Evolutionary conservation across 2,113 vertebrate genomes (phyloP).

Genomic region (Salvelinus namaycush): DNA sequence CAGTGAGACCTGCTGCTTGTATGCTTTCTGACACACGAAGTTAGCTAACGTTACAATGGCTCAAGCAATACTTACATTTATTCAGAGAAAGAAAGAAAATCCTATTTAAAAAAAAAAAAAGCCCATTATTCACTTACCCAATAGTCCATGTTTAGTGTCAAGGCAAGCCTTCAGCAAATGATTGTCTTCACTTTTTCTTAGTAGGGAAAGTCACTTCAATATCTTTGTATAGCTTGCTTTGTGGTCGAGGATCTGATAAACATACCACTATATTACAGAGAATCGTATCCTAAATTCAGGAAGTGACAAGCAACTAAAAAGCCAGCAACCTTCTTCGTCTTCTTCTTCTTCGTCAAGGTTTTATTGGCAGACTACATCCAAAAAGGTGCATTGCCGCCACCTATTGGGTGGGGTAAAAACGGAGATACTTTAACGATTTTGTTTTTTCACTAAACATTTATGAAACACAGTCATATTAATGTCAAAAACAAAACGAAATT

Average conservation of each 20-base stretch:
- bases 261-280: slow-evolving; percentile 50
- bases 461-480: too few relatives aligned
- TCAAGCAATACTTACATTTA: not conserved
- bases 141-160: slow-evolving; percentile 69
- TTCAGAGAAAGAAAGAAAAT: not conserved
- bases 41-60: not conserved
- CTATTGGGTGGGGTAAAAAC: too few relatives aligned
- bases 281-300: slow-evolving; percentile 62
- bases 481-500: too few relatives aligned
- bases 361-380: too few relatives aligned
- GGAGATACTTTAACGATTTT: too few relatives aligned
- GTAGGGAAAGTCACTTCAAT: slow-evolving; percentile 38
- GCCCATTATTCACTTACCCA: slow-evolving; percentile 60
- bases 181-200: slow-evolving; percentile 6
- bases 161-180: slow-evolving; percentile 23
- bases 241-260: slow-evolving; percentile 45
- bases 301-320: slow-evolving; percentile 48
- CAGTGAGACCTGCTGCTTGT: too few relatives aligned
- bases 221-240: slow-evolving; percentile 35
- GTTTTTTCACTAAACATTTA: too few relatives aligned
- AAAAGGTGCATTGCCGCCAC: too few relatives aligned
- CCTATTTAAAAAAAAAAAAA: too few relatives aligned
- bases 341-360: too few relatives aligned
- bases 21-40: not conserved
- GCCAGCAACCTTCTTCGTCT: not conserved